These are phyloP conservation scores for Melanotaenia duboulayi DNA, from an alignment of 2,113 vertebrate species.

Conservation along the genomic window DNA sequence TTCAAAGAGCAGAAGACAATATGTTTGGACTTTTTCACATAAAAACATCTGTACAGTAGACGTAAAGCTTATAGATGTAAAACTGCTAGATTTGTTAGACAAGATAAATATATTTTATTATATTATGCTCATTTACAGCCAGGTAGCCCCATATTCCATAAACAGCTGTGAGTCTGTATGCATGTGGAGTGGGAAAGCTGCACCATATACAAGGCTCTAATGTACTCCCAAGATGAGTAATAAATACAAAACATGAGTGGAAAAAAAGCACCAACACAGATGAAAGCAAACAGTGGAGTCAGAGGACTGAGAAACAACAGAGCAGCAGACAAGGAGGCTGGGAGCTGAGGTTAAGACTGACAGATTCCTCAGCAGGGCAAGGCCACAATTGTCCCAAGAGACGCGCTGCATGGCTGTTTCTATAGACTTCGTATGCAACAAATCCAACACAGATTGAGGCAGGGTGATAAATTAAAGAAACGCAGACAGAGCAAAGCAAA, in stretches of 20 bases:
- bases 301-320: slow-evolving; percentile 20
- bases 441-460: slow-evolving; percentile 23
- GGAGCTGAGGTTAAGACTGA: slow-evolving; percentile 31
- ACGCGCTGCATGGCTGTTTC: slow-evolving; percentile 15
- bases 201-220: slow-evolving; percentile 32
- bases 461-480: slow-evolving; percentile 49
- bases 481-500: slow-evolving; percentile 28
- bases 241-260: slow-evolving; percentile 10
- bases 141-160: slow-evolving; percentile 17
- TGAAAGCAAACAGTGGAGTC: slow-evolving; percentile 13
- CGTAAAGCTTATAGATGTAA: slow-evolving; percentile 18
- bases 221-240: slow-evolving; percentile 17
- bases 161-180: slow-evolving; percentile 13
- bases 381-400: slow-evolving; percentile 42
- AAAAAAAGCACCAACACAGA: slow-evolving; percentile 13
- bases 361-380: slow-evolving; percentile 46
- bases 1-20: not conserved
- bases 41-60: not conserved
- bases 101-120: not conserved
- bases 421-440: slow-evolving; percentile 29
- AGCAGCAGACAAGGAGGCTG: slow-evolving; percentile 30
- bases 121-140: not conserved
- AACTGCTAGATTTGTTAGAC: slow-evolving; percentile 14
- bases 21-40: not conserved
- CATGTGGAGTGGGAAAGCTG: not conserved